Evolutionary conservation across 2,113 vertebrate species (phyloP).

Genomic region (Poeciliopsis prolifica): DNA sequence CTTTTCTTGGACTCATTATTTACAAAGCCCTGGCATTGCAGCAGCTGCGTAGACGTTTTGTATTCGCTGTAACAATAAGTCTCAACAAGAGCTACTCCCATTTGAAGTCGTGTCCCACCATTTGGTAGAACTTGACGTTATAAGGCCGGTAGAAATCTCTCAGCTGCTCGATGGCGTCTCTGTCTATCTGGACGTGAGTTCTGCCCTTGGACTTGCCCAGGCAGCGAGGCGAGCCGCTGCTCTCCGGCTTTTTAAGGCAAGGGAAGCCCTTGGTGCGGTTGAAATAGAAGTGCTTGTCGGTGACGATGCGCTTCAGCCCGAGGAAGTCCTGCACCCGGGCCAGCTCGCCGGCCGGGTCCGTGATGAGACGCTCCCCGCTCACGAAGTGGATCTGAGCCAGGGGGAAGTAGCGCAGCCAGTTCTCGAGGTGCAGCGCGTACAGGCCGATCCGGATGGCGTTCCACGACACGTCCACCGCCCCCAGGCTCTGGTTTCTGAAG

Average conservation of each 20-base stretch:
- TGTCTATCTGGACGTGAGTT: constrained; percentile 92
- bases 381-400: constrained; percentile 94
- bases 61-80: constrained; percentile 31
- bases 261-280: constrained; percentile 97
- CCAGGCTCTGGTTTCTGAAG: constrained; percentile 89
- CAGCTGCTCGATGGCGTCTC: constrained; percentile 91
- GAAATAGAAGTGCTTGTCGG: constrained; percentile 95
- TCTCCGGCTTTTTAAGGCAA: constrained; percentile 88
- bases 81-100: constrained; percentile 83
- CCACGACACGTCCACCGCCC: constrained; percentile 90
- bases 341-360: constrained; percentile 91
- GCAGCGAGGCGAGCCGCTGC: constrained; percentile 86
- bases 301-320: constrained; percentile 90
- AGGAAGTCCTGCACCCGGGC: constrained; percentile 92
- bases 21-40: background rate
- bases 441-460: constrained; percentile 93
- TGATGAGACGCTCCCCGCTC: constrained; percentile 91
- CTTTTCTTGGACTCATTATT: background rate
- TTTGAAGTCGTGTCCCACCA: constrained; percentile 92
- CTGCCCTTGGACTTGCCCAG: constrained; percentile 94
- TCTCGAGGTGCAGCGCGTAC: constrained; percentile 89
- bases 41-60: constrained; percentile 15
- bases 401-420: constrained; percentile 92
- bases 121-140: constrained; percentile 93
- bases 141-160: constrained; percentile 93